Evolutionary conservation across 2,888 invertebrate species (phyloP).

Genomic region (Pemphredon lugubris): DNA sequence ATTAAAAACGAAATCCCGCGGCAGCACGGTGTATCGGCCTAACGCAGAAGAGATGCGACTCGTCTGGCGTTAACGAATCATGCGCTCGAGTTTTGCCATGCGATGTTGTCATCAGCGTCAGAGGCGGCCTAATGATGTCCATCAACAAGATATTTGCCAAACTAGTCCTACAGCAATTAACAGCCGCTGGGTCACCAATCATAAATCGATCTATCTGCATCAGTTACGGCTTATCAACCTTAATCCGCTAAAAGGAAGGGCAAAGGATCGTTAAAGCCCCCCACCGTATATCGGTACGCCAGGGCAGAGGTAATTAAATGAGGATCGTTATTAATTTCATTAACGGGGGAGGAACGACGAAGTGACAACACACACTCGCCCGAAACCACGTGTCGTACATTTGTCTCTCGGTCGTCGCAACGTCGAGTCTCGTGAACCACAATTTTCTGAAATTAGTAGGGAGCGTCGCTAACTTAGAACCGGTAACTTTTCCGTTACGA

Average conservation of each 20-base stretch:
- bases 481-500: too few relatives aligned
- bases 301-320: slow-evolving; percentile 48
- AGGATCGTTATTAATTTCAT: slow-evolving; percentile 44
- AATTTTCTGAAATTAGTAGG: not conserved
- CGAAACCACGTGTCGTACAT: slow-evolving; percentile 15
- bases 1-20: not conserved
- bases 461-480: too few relatives aligned
- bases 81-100: not conserved
- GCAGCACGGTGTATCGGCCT: not conserved
- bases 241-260: slow-evolving; percentile 57
- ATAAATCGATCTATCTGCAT: slow-evolving; percentile 53
- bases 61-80: not conserved
- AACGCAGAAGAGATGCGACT: not conserved
- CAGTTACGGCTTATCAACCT: slow-evolving; percentile 46
- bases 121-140: slow-evolving; percentile 18
- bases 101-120: slow-evolving; percentile 2
- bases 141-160: slow-evolving; percentile 11
- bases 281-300: slow-evolving; percentile 29
- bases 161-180: slow-evolving; percentile 34
- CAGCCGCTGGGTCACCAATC: slow-evolving; percentile 37
- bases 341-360: slow-evolving; percentile 11
- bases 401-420: not conserved
- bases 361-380: not conserved
- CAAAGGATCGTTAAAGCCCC: slow-evolving; percentile 38
- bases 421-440: not conserved